Base-by-base conservation (phyloP, 1,140 invertebrate species). In the Drosophila watanabei region DNA sequence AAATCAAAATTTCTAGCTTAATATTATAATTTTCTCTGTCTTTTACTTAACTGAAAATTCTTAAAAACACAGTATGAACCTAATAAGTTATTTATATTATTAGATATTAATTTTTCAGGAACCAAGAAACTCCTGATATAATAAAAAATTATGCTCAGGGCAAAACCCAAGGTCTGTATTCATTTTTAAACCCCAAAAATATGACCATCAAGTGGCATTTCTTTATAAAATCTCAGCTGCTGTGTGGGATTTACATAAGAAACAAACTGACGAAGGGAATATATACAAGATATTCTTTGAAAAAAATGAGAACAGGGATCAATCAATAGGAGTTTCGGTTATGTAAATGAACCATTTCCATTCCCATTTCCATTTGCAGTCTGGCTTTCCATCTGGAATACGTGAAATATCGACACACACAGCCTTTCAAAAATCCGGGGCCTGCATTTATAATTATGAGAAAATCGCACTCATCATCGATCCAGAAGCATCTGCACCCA, bases 391-490 rank as follows among this genome's bases (percentile, higher is more conserved):
- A 60, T 71, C 56, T 69, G 49, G 16, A 51, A 11, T 54, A 13
- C 46, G 64, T 75, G 51, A 75, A 75, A 64, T 75, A 75, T 75
- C 60, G 72, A 64, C 24, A 64, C 24, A 64, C 35, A 16, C 57
- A 37, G 43, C 43, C 32, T 20, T 18, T 24, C 1, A 35, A 32
- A 20, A 32, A 33, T 10, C n/a, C 9, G 35, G 37, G 16, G 0
- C 49, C 75, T 79, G 75, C 75, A 79, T 79, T 78, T 79, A 79
- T 79, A 79, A 79, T 79, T 79, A 57, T 79, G 75, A 79, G 75
- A 79, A 79, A 79, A 79, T 79, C 51, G 75, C 24, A 33, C 41
- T 51, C 18, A 48, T 33, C 49, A 51, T 51, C 72, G 60, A 65
- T 43, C 52, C 52, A 20, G 16, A 4, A 57, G 2, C 75, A 78